Conservation (phyloP, 2,888 invertebrate species). For the Metallyticus violacea region DNA sequence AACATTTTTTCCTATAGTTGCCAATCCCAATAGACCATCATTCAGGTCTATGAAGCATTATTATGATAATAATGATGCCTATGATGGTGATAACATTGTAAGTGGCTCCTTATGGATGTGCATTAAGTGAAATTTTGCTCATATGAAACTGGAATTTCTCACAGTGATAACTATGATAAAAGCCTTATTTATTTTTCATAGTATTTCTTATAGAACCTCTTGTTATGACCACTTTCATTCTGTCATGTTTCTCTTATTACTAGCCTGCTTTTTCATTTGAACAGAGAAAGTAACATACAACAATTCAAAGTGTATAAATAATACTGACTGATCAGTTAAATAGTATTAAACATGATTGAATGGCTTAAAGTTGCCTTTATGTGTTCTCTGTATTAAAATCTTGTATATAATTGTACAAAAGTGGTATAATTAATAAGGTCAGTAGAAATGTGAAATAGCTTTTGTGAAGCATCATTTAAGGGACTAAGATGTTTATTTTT, state of each 20-base stretch:
- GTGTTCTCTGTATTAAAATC: neutral
- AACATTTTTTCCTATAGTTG: no score
- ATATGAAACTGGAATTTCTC: neutral
- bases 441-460: constrained; percentile 1
- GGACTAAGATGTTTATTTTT: constrained; percentile 13
- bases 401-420: neutral
- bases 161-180: neutral
- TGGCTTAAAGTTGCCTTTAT: neutral
- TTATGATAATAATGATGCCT: no score
- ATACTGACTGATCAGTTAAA: neutral
- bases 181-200: neutral
- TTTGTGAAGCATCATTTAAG: neutral
- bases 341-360: neutral
- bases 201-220: neutral
- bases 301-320: neutral
- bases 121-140: neutral
- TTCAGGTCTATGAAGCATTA: no score
- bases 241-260: neutral
- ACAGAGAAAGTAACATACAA: neutral
- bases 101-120: no score
- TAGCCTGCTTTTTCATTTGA: neutral
- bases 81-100: no score
- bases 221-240: neutral
- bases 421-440: neutral
- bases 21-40: no score